Evolutionary conservation across 2,113 vertebrate species (phyloP).

Genomic region (Lampris incognitus): DNA sequence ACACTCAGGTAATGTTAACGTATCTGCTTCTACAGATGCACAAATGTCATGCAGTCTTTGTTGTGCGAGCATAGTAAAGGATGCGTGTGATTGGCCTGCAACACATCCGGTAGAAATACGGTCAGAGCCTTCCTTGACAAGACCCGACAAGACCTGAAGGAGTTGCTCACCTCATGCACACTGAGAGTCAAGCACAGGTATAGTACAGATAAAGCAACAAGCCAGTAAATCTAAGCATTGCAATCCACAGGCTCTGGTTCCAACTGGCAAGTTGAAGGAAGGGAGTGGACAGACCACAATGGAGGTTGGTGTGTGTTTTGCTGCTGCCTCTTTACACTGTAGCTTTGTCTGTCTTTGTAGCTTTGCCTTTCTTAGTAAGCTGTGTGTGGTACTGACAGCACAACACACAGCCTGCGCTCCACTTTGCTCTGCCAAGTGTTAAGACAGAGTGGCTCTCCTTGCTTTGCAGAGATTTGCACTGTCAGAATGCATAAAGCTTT

Average conservation of each 20-base stretch:
- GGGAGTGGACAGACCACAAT: constrained; percentile 54
- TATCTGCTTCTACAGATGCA: background rate
- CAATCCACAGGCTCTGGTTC: constrained; percentile 80
- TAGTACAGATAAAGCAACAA: constrained; percentile 5
- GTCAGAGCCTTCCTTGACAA: constrained; percentile 26
- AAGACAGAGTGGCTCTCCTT: background rate
- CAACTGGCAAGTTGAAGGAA: constrained; percentile 58
- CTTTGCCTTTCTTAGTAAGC: background rate
- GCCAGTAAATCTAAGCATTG: constrained; percentile 50
- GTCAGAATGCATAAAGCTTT: background rate
- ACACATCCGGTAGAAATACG: background rate
- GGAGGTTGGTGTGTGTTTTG: constrained; percentile 75
- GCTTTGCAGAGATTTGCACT: background rate
- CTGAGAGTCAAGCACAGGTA: constrained; percentile 12
- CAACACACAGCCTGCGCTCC: background rate
- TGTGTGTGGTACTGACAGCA: constrained; percentile 31
- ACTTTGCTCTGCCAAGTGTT: background rate
- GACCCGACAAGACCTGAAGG: constrained; percentile 44
- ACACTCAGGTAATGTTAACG: constrained; percentile 71
- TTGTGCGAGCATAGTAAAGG: background rate
- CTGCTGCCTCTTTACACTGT: constrained; percentile 14
- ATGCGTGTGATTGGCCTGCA: background rate
- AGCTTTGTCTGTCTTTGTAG: constrained; percentile 29
- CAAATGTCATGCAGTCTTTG: background rate
- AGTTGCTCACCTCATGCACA: constrained; percentile 7